Evolutionary conservation across 2,888 invertebrate genomes (phyloP).

Genomic region (Psylliodes chrysocephalus): DNA sequence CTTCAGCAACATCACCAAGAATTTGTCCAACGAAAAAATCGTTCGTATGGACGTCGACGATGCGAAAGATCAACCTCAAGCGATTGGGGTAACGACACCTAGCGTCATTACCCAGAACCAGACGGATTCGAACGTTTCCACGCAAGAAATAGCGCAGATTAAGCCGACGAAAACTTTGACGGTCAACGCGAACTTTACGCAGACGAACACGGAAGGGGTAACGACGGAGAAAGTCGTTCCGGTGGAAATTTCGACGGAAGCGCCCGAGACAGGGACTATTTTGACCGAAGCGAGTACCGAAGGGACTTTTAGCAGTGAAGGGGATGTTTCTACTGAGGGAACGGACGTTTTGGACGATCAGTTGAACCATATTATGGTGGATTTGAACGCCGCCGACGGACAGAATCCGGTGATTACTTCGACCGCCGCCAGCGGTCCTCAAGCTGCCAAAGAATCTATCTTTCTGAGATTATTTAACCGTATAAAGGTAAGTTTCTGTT

Average conservation of each 20-base stretch:
- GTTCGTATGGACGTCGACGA: slow-evolving; percentile 39
- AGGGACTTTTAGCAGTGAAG: slow-evolving; percentile 23
- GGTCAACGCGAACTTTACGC: slow-evolving; percentile 33
- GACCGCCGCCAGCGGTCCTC: slow-evolving; percentile 53
- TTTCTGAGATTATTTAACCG: slow-evolving; percentile 95
- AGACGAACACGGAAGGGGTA: not conserved
- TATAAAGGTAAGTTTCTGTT: slow-evolving; percentile 94
- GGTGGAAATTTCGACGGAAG: slow-evolving; percentile 9
- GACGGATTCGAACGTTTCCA: not conserved
- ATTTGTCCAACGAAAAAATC: slow-evolving; percentile 43
- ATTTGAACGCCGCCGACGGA: slow-evolving; percentile 67
- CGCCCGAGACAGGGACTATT: not conserved
- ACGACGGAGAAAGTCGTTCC: not conserved
- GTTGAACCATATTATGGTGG: slow-evolving; percentile 67
- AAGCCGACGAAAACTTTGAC: slow-evolving; percentile 61
- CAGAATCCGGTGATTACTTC: slow-evolving; percentile 59
- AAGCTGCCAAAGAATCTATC: slow-evolving; percentile 89
- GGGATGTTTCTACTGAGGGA: slow-evolving; percentile 34
- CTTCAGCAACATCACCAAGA: slow-evolving; percentile 53
- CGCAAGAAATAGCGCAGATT: slow-evolving; percentile 53
- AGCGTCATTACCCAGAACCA: not conserved
- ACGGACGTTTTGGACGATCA: slow-evolving; percentile 63
- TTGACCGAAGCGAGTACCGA: slow-evolving; percentile 13
- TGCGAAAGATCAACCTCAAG: not conserved
- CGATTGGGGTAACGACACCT: not conserved